Evolutionary conservation across 1,140 invertebrate species (phyloP), one percentile per base, ranked within the genome.

Genomic region (Cydia strobilella): DNA sequence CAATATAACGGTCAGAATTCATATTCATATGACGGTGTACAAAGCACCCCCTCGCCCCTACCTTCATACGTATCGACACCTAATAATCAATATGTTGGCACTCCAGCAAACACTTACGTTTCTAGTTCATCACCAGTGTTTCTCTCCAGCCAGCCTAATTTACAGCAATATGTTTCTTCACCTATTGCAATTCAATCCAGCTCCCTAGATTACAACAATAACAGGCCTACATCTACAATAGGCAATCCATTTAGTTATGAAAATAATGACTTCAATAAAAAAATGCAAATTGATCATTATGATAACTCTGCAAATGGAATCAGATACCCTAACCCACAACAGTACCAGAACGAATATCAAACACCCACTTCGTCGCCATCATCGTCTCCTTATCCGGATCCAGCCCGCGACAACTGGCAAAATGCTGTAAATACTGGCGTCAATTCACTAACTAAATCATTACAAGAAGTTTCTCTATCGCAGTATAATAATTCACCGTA

Each of bases 221-320:
- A 85, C 31, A 84, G 82, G 77, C 75, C 84, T 15, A 83, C 84
- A 10, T 78, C 80, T 65, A 90, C 84, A 3, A 73, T 84, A 13
- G 82, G 78, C 75, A 88, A 84, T 78, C 54, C 72, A 31, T 27
- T 79, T 12, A 82, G 74, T 74, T 90, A 87, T 63, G 86, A 87
- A 18, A 84, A 76, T 59, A 85, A 81, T 74, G 85, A 86, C 65
- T 65, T 75, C 51, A 84, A 80, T 74, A 92, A 93, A 76, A 87
- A 87, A 76, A 86, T 93, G 76, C 86, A 90, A 76, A 89, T 91
- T 66, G 90, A 93, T 80, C 91, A 93, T 80, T 93, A 91, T 78
- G 88, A 92, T 77, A 93, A 93, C 77, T 86, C 90, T 54, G 86
- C 80, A 20, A 92, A 86, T 80, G 90, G 90, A 9, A 77, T 92